phyloP scores from a whole-genome alignment of 2,797 vertebrate genomes.

The Typhlichthys eigenmanni region DNA sequence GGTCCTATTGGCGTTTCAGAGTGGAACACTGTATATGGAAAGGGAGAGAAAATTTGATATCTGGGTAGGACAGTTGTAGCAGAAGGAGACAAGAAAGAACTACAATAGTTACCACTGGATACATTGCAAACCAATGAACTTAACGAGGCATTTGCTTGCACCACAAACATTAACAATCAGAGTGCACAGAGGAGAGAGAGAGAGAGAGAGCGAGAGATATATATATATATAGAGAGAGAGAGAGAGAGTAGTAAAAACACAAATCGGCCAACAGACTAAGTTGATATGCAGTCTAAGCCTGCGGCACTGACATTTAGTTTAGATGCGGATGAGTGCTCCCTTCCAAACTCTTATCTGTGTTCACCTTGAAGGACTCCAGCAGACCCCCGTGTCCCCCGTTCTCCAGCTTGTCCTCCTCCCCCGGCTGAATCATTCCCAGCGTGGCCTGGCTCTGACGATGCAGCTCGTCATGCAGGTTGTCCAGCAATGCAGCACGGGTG shows the following conservation, averaged over 20 bases:
- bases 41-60: not conserved
- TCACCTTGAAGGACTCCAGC: slow-evolving; percentile 97
- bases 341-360: slow-evolving; percentile 6
- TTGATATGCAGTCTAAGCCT: too few relatives aligned
- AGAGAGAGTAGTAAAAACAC: not conserved
- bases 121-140: not conserved
- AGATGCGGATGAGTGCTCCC: too few relatives aligned
- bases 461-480: slow-evolving; percentile 95
- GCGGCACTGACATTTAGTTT: too few relatives aligned
- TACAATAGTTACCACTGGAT: not conserved
- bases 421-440: slow-evolving; percentile 86
- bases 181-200: too few relatives aligned
- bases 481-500: slow-evolving; percentile 90
- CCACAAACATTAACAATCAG: too few relatives aligned
- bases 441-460: slow-evolving; percentile 90
- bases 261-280: too few relatives aligned
- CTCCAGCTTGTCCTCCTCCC: slow-evolving; percentile 94
- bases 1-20: slow-evolving; percentile 13
- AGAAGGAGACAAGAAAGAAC: not conserved
- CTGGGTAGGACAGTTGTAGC: not conserved
- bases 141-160: too few relatives aligned
- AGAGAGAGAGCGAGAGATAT: too few relatives aligned
- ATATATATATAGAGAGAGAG: not conserved
- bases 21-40: too few relatives aligned
- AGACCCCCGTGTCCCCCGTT: slow-evolving; percentile 94